Evolutionary conservation across 2,113 vertebrate species (phyloP).

Genomic region (Struthidea cinerea): DNA sequence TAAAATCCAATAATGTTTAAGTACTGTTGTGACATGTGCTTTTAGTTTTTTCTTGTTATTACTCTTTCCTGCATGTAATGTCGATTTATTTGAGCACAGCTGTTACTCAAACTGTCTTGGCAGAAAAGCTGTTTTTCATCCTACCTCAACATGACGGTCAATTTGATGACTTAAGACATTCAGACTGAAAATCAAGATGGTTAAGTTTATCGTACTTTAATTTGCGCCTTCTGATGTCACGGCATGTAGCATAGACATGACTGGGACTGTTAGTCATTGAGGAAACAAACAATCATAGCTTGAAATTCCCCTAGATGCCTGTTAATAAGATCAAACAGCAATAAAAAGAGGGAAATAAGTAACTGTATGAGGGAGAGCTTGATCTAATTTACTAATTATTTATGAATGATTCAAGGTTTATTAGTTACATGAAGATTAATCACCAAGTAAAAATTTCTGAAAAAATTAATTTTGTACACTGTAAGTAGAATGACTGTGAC

Average conservation of each 20-base stretch:
- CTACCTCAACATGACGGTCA: background rate
- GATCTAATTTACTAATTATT: background rate
- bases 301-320: background rate
- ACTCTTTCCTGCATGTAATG: background rate
- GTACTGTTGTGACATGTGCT: slow-evolving; percentile 7
- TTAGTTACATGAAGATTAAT: background rate
- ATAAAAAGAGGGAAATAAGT: background rate
- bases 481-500: background rate
- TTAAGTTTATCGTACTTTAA: background rate
- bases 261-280: background rate
- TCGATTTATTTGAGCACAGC: background rate
- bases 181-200: background rate
- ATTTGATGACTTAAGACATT: background rate
- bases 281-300: background rate
- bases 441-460: background rate
- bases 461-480: background rate
- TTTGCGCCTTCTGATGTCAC: background rate
- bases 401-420: background rate
- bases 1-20: slow-evolving; percentile 43
- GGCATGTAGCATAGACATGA: background rate
- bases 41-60: slow-evolving; percentile 25
- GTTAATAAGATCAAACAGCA: background rate
- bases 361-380: background rate
- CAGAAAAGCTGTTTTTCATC: background rate
- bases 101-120: background rate